Conservation (phyloP, 2,888 invertebrate species). For the Exocentrus adspersus region DNA sequence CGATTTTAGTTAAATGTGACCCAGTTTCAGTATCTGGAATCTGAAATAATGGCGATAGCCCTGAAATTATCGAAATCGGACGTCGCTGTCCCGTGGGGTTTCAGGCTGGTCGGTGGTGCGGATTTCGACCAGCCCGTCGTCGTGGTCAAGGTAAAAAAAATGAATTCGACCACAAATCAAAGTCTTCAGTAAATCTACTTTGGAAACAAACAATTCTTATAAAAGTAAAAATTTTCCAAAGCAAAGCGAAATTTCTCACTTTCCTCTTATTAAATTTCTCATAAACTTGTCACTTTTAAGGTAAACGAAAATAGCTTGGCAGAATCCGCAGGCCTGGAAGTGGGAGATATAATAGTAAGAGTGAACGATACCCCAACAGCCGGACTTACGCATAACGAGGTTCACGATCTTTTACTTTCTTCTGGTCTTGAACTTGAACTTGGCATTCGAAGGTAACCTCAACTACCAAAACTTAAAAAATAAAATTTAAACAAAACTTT, state of each 20-base stretch:
- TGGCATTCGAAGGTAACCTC: slow-evolving; percentile 74
- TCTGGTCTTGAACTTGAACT: slow-evolving; percentile 79
- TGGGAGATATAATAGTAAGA: slow-evolving; percentile 85
- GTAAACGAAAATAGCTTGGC: slow-evolving; percentile 84
- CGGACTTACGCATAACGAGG: slow-evolving; percentile 79
- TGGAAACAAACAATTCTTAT: neutral
- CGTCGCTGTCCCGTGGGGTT: slow-evolving; percentile 77
- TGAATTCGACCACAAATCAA: too few relatives aligned
- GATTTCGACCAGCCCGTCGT: slow-evolving; percentile 80
- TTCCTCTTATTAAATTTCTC: too few relatives aligned
- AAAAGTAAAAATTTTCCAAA: too few relatives aligned
- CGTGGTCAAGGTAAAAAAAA: slow-evolving; percentile 74
- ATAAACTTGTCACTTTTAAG: too few relatives aligned
- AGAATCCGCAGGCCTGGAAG: slow-evolving; percentile 80
- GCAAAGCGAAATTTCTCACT: too few relatives aligned
- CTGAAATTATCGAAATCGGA: slow-evolving; percentile 72
- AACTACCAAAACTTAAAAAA: neutral
- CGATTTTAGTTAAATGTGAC: slow-evolving; percentile 39
- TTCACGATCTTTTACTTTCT: slow-evolving; percentile 76
- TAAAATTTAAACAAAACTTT: neutral
- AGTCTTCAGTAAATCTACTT: too few relatives aligned
- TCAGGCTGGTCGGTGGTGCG: slow-evolving; percentile 78
- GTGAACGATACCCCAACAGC: slow-evolving; percentile 77
- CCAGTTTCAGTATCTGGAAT: slow-evolving; percentile 43
- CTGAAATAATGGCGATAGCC: slow-evolving; percentile 75